phyloP scores from a whole-genome alignment of 1,140 invertebrate species.

The Solenopsis fugax region DNA sequence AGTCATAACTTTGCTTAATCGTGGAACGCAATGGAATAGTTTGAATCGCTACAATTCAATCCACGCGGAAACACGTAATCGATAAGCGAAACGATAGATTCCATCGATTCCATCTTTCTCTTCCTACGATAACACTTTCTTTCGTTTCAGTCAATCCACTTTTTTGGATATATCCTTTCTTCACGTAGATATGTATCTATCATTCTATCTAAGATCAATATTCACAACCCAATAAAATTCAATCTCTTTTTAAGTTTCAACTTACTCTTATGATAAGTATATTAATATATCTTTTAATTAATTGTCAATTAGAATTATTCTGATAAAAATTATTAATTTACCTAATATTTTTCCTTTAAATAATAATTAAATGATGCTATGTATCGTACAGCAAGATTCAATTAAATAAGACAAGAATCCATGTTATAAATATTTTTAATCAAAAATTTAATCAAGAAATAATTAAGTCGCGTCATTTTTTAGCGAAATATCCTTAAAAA shows the following conservation, averaged over 20 bases:
- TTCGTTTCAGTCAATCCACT: background rate
- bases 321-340: background rate
- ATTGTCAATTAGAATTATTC: background rate
- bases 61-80: slow-evolving; percentile 33
- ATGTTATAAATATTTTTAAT: background rate
- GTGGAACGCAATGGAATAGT: slow-evolving; percentile 27
- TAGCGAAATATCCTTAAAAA: background rate
- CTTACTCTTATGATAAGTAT: background rate
- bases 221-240: no score
- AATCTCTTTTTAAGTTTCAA: background rate
- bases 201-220: slow-evolving; percentile 21
- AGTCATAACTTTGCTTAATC: slow-evolving; percentile 39
- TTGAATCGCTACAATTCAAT: slow-evolving; percentile 34
- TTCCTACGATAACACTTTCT: slow-evolving; percentile 4
- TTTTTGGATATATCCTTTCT: background rate
- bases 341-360: background rate
- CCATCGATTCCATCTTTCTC: slow-evolving; percentile 3
- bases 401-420: background rate
- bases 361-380: background rate
- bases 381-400: background rate
- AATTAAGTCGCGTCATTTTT: slow-evolving; percentile 15
- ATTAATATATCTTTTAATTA: background rate
- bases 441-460: slow-evolving; percentile 32
- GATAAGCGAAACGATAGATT: slow-evolving; percentile 48
- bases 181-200: background rate